Percentiles rank a stretch among this genome's conserved stretches.
These are phyloP conservation scores for Myathropa florea DNA, from an alignment of 2,888 invertebrate species.

Conservation along the genomic window DNA sequence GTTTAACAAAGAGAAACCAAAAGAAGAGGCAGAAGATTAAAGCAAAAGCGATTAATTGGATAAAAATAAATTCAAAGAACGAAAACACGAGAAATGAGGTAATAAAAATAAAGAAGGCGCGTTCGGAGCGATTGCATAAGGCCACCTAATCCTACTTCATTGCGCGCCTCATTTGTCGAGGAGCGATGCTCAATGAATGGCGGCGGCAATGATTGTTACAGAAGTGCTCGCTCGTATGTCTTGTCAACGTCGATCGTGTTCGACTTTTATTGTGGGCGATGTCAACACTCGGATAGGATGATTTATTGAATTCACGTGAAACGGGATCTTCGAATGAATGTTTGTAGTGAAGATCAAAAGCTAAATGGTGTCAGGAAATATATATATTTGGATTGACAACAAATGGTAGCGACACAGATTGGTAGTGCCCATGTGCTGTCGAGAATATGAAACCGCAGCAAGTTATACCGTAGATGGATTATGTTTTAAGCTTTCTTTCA, in stretches of 20 bases:
- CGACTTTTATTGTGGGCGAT: conserved; percentile 59
- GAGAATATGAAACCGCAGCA: neutral
- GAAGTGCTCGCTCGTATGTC: conserved; percentile 26
- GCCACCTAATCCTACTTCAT: conserved; percentile 49
- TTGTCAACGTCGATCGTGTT: conserved; percentile 53
- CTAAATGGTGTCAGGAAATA: conserved; percentile 10
- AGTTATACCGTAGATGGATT: neutral
- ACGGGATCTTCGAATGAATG: conserved; percentile 20
- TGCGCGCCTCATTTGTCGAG: conserved; percentile 57
- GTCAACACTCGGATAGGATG: conserved; percentile 48
- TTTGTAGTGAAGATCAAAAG: conserved; percentile 3
- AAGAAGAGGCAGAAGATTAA: conserved; percentile 20
- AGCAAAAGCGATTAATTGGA: conserved; percentile 53
- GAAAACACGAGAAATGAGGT: conserved; percentile 52
- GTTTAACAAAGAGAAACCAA: neutral
- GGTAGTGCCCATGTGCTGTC: neutral
- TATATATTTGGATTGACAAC: conserved; percentile 4
- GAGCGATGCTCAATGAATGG: conserved; percentile 25
- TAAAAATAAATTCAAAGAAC: conserved; percentile 40
- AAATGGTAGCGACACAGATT: conserved; percentile 2
- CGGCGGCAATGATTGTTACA: conserved; percentile 8
- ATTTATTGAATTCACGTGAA: conserved; percentile 47
- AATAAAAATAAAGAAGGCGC: conserved; percentile 56
- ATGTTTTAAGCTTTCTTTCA: neutral
- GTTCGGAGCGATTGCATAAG: conserved; percentile 50